Conservation (phyloP, 2,113 vertebrate genomes). For the Neolamprologus sp. region DNA sequence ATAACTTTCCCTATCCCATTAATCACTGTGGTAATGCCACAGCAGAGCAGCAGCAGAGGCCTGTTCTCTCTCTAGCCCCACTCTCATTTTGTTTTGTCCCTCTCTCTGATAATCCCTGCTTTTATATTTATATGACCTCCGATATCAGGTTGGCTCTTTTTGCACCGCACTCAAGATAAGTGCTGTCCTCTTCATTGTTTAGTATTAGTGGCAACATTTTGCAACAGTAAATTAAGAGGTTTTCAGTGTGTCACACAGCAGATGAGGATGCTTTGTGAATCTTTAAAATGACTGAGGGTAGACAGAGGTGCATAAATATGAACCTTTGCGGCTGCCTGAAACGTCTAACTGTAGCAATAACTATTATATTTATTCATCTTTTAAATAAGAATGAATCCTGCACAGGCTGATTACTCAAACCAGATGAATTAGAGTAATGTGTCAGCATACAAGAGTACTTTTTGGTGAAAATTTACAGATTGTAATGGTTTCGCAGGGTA, state of each 20-base stretch:
- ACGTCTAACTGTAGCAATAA: background rate
- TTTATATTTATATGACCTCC: background rate
- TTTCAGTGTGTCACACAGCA: background rate
- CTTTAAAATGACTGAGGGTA: background rate
- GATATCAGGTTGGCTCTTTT: background rate
- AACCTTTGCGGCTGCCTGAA: background rate
- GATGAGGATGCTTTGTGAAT: background rate
- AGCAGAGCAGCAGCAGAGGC: background rate
- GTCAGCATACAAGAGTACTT: background rate
- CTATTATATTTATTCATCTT: background rate
- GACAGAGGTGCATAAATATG: background rate
- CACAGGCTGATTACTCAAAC: background rate
- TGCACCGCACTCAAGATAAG: background rate
- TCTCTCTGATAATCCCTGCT: background rate
- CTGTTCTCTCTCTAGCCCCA: background rate
- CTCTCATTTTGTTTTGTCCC: background rate
- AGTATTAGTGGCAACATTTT: background rate
- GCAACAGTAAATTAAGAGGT: background rate
- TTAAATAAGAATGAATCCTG: background rate
- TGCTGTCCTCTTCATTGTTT: background rate
- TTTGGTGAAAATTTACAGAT: accelerated
- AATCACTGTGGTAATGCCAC: conserved; percentile 14
- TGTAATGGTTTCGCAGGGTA: accelerated
- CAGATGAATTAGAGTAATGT: background rate
- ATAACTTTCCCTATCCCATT: conserved; percentile 36